phyloP scores from a whole-genome alignment of 2,888 invertebrate genomes.

The Fragum whitleyi region DNA sequence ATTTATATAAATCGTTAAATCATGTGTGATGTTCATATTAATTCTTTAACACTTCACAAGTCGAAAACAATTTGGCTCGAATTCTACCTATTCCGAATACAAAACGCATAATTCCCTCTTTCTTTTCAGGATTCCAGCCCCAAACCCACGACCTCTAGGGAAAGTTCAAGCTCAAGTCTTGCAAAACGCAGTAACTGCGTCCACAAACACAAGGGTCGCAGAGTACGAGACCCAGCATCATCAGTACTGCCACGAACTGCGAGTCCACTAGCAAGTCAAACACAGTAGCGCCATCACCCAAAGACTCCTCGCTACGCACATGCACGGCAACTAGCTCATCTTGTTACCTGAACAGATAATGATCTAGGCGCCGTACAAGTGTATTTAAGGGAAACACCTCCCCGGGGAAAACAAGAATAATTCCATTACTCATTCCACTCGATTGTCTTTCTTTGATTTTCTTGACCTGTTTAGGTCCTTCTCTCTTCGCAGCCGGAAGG shows the following conservation, averaged over 20 bases:
- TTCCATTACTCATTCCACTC: slow-evolving; percentile 93
- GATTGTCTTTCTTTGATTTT: slow-evolving; percentile 95
- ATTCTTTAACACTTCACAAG: too few species aligned
- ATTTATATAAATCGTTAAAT: too few species aligned
- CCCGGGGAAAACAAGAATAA: slow-evolving; percentile 75
- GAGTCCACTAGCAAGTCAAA: slow-evolving; percentile 74
- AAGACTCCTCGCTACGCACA: slow-evolving; percentile 28
- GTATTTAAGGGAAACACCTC: slow-evolving; percentile 74
- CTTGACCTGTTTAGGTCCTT: slow-evolving; percentile 95
- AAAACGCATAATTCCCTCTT: too few species aligned
- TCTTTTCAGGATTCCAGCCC: slow-evolving; percentile 63
- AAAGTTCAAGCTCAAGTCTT: slow-evolving; percentile 44
- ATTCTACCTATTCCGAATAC: too few species aligned
- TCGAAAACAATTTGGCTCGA: too few species aligned
- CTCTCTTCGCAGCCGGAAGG: slow-evolving; percentile 94
- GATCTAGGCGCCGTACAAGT: slow-evolving; percentile 75
- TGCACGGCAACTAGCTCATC: slow-evolving; percentile 68
- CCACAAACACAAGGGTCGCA: slow-evolving; percentile 67
- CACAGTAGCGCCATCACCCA: slow-evolving; percentile 63
- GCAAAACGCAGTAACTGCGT: slow-evolving; percentile 54
- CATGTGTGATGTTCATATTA: too few species aligned
- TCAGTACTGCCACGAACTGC: slow-evolving; percentile 59
- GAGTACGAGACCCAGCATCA: slow-evolving; percentile 63
- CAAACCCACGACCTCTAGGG: slow-evolving; percentile 53
- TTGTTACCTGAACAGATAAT: slow-evolving; percentile 78